phyloP scores from a whole-genome alignment of 2,888 invertebrate genomes.

The Dasypolia templi region DNA sequence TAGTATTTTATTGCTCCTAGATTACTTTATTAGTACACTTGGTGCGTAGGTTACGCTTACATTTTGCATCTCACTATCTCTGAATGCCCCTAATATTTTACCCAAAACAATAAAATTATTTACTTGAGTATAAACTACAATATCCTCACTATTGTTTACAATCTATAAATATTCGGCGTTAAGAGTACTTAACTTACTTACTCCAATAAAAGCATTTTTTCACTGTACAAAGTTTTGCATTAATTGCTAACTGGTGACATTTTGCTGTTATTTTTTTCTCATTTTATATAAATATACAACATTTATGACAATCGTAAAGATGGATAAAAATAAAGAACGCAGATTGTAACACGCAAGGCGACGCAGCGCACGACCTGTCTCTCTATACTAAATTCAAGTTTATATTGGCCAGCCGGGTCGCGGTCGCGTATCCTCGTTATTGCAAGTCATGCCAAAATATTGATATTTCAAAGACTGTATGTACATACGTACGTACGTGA shows the following conservation, averaged over 20 bases:
- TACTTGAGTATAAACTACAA: constrained; percentile 35
- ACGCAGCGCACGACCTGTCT: too few species aligned
- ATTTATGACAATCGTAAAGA: constrained; percentile 19
- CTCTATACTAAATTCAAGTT: not conserved
- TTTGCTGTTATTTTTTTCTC: not conserved
- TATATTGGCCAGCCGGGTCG: not conserved
- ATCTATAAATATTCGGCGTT: constrained; percentile 15
- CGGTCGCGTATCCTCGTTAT: too few species aligned
- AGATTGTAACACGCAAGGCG: not conserved
- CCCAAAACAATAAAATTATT: constrained; percentile 25
- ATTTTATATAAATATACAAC: constrained; percentile 8
- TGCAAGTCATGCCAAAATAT: not conserved
- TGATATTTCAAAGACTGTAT: not conserved
- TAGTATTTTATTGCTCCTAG: constrained; percentile 6
- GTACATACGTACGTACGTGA: too few species aligned
- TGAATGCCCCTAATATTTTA: constrained; percentile 29
- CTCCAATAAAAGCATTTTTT: constrained; percentile 15
- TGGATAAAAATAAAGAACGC: not conserved
- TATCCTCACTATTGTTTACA: constrained; percentile 43
- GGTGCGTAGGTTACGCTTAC: not conserved
- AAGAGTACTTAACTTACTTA: constrained; percentile 27
- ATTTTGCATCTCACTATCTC: constrained; percentile 22
- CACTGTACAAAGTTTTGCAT: not conserved
- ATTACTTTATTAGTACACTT: constrained; percentile 18
- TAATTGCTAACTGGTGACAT: constrained; percentile 12